phyloP scores from a whole-genome alignment of 2,113 vertebrate genomes.

The Pleuronectes platessa region DNA sequence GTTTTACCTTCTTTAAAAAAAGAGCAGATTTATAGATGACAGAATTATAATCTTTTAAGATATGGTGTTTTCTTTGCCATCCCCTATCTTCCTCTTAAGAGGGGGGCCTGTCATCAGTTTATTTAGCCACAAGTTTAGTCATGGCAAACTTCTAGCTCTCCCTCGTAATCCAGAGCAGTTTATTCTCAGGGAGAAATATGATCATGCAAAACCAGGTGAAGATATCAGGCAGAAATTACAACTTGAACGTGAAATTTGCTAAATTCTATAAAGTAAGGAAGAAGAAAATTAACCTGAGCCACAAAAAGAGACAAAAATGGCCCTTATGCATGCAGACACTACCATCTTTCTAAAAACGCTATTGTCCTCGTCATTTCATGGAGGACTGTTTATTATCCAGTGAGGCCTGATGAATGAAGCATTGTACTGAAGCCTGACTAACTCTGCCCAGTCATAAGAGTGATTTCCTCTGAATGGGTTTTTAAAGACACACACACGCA shows the following conservation, averaged over 20 bases:
- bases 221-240: too few species aligned
- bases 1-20: conserved; percentile 45
- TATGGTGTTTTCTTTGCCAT: conserved; percentile 46
- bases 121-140: neutral
- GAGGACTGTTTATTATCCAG: conserved; percentile 9
- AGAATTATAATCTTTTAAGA: conserved; percentile 28
- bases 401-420: conserved; percentile 12
- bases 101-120: neutral
- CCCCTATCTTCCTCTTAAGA: neutral
- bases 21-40: conserved; percentile 64
- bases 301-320: neutral
- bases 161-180: neutral
- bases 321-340: neutral
- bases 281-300: neutral
- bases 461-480: conserved; percentile 3
- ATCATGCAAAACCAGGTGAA: too few species aligned
- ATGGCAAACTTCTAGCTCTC: neutral
- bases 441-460: neutral
- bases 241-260: too few species aligned
- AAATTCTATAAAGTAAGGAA: neutral
- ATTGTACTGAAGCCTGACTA: neutral
- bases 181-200: neutral
- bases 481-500: conserved; percentile 13
- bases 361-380: conserved; percentile 3
- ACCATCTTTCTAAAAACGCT: conserved; percentile 4